A percentile compares a stretch with the other conserved stretches of the same genome.
phyloP scores from a whole-genome alignment of 2,113 vertebrate genomes.

The Salvelinus sp. region DNA sequence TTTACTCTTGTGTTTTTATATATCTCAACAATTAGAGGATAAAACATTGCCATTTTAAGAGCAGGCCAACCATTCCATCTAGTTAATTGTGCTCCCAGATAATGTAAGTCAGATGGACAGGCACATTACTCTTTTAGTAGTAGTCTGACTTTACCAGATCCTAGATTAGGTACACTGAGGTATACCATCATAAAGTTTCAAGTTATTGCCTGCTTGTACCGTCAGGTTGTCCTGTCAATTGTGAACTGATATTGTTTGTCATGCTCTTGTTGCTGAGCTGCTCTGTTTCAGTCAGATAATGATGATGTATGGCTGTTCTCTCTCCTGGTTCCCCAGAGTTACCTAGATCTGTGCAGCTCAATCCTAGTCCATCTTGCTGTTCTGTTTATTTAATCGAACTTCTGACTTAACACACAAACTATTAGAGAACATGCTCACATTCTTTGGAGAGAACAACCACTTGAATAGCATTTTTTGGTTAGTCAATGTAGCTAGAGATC shows the following conservation, averaged over 20 bases:
- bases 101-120: slow-evolving; percentile 2
- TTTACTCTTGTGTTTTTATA: slow-evolving; percentile 10
- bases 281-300: slow-evolving; percentile 47
- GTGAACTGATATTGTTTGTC: slow-evolving; percentile 36
- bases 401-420: slow-evolving; percentile 8
- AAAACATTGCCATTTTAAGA: slow-evolving; percentile 8
- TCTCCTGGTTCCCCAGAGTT: slow-evolving; percentile 36
- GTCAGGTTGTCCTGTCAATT: slow-evolving; percentile 32
- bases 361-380: slow-evolving; percentile 47
- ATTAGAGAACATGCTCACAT: not conserved
- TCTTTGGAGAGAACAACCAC: too few relatives aligned
- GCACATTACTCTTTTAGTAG: not conserved
- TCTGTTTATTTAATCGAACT: slow-evolving; percentile 55
- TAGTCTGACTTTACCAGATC: not conserved
- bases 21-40: slow-evolving; percentile 16
- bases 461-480: too few relatives aligned
- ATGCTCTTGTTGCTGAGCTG: slow-evolving; percentile 47
- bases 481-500: too few relatives aligned
- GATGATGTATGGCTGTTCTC: slow-evolving; percentile 58
- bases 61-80: slow-evolving; percentile 20
- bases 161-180: not conserved
- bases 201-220: slow-evolving; percentile 2
- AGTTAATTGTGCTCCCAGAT: slow-evolving; percentile 26
- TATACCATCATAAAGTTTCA: not conserved
- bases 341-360: slow-evolving; percentile 42